Evolutionary conservation across 2,113 vertebrate species (phyloP).

Genomic region (Alethe castanea): DNA sequence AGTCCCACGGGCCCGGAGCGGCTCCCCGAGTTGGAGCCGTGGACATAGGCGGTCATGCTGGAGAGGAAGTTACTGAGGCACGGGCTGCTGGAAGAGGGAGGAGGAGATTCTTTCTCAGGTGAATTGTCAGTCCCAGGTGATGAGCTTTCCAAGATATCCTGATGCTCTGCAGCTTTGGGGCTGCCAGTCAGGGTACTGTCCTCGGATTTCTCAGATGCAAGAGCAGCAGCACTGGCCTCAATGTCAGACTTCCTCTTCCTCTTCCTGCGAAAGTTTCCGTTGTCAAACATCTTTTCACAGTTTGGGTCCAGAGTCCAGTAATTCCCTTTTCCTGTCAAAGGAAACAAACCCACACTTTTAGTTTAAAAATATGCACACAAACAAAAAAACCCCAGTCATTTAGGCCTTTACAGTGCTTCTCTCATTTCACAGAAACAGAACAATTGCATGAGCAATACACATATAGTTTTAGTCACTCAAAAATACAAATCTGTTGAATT

Average conservation of each 20-base stretch:
- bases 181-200: conserved; percentile 68
- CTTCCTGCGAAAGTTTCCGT: conserved; percentile 97
- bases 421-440: not conserved
- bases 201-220: conserved; percentile 79
- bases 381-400: not conserved
- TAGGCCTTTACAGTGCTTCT: not conserved
- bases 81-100: conserved; percentile 70
- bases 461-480: not conserved
- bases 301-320: conserved; percentile 99
- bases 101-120: conserved; percentile 80
- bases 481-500: not conserved
- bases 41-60: conserved; percentile 75
- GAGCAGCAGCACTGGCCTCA: conserved; percentile 56
- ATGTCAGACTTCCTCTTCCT: conserved; percentile 94
- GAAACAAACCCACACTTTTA: not conserved
- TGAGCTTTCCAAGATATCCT: conserved; percentile 76
- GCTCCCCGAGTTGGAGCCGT: conserved; percentile 12
- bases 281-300: conserved; percentile 99
- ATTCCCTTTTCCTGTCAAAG: conserved; percentile 91
- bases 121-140: conserved; percentile 58
- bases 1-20: conserved; percentile 77
- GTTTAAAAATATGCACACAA: not conserved
- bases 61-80: conserved; percentile 92
- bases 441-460: not conserved
- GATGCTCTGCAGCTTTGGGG: conserved; percentile 72